Evolutionary conservation across 2,888 invertebrate species (phyloP).

Genomic region (Nephrotoma appendiculata): DNA sequence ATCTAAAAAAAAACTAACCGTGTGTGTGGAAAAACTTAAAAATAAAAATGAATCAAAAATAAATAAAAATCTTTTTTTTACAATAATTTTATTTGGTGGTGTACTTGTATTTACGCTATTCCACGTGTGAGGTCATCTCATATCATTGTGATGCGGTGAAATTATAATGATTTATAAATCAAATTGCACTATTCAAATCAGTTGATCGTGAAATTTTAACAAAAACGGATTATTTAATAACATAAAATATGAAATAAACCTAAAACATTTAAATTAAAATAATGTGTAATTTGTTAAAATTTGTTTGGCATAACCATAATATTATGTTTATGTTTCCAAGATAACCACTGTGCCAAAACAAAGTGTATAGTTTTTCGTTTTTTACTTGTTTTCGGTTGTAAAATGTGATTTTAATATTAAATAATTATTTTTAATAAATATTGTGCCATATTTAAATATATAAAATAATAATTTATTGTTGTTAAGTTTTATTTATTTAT

Average conservation of each 20-base stretch:
- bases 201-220: not conserved
- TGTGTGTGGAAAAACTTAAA: not conserved
- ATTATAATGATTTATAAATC: not conserved
- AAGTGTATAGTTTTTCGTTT: not conserved
- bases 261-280: not conserved
- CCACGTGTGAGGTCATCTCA: not conserved
- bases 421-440: not conserved
- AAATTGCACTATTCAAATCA: not conserved
- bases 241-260: not conserved
- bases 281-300: not conserved
- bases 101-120: not conserved
- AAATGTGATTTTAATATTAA: not conserved
- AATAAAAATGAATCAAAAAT: not conserved
- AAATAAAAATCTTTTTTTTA: not conserved
- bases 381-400: not conserved
- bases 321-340: not conserved
- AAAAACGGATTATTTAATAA: not conserved
- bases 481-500: not conserved
- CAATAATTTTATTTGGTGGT: not conserved
- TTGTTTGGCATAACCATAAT: not conserved
- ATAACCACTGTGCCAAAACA: constrained; percentile 4
- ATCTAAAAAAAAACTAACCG: not conserved
- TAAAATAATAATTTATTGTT: not conserved
- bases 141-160: not conserved
- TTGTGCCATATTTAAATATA: not conserved